phyloP scores from a whole-genome alignment of 2,888 invertebrate genomes.

The Kuschelorhynchus macadamiae region DNA sequence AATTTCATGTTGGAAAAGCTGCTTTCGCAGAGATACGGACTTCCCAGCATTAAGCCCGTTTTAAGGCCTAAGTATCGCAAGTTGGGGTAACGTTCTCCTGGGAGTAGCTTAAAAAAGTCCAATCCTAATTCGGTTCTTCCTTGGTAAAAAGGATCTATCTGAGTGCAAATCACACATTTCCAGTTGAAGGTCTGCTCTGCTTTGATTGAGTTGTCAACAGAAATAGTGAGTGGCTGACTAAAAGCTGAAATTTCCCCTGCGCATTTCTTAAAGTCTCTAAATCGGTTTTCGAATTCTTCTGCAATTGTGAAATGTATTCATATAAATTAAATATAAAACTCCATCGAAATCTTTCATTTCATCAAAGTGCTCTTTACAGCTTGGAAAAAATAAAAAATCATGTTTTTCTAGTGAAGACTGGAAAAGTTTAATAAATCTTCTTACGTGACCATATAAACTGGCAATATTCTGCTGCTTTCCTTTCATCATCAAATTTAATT shows the following conservation, averaged over 20 bases:
- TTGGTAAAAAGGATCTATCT: slow-evolving; percentile 8
- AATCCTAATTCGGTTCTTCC: slow-evolving; percentile 45
- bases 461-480: slow-evolving; percentile 29
- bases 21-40: slow-evolving; percentile 12
- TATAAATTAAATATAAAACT: slow-evolving; percentile 21
- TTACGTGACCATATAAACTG: slow-evolving; percentile 28
- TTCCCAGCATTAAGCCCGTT: slow-evolving; percentile 12
- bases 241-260: slow-evolving; percentile 3
- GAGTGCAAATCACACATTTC: slow-evolving; percentile 13
- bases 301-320: slow-evolving; percentile 10
- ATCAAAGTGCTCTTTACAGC: slow-evolving; percentile 25
- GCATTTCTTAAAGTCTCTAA: slow-evolving; percentile 6
- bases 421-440: slow-evolving; percentile 27
- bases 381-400: slow-evolving; percentile 22
- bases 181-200: slow-evolving; percentile 14
- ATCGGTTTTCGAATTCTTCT: slow-evolving; percentile 13
- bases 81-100: slow-evolving; percentile 49
- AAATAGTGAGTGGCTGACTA: slow-evolving; percentile 4
- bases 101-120: slow-evolving; percentile 49
- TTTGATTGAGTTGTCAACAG: neutral
- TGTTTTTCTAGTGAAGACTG: slow-evolving; percentile 30
- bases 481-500: slow-evolving; percentile 37
- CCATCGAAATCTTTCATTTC: too few relatives aligned
- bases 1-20: slow-evolving; percentile 2
- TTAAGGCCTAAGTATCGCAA: slow-evolving; percentile 39